These are phyloP conservation scores for Pristiophorus japonicus DNA, from an alignment of 2,113 vertebrate species.

Conservation along the genomic window DNA sequence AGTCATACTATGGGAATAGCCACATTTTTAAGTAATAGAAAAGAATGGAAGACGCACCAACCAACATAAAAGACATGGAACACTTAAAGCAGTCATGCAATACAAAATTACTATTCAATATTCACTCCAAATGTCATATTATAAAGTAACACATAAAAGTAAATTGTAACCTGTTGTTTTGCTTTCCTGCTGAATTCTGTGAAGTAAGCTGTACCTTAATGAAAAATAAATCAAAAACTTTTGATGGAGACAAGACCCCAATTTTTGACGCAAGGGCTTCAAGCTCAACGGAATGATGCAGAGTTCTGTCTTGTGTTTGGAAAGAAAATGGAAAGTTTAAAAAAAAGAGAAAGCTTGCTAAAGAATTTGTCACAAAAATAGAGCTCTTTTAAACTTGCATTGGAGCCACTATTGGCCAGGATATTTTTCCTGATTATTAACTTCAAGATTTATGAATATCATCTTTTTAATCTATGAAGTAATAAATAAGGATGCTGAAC, in stretches of 20 bases:
- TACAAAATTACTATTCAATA: not conserved
- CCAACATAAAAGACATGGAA: not conserved
- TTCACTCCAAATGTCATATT: not conserved
- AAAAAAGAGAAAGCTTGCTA: not conserved
- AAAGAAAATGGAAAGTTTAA: not conserved
- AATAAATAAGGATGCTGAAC: not conserved
- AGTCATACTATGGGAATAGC: not conserved
- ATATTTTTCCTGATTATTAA: not conserved
- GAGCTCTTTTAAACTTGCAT: not conserved
- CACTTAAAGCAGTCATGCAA: not conserved
- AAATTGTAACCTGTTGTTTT: not conserved
- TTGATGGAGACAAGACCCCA: not conserved
- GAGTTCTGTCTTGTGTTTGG: not conserved
- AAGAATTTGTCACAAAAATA: not conserved
- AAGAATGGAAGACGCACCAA: not conserved
- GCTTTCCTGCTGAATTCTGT: not conserved
- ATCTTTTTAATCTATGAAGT: not conserved
- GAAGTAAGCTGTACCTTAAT: not conserved
- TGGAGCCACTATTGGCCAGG: not conserved
- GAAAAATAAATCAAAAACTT: not conserved
- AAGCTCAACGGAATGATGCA: too few species aligned
- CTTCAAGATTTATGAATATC: not conserved
- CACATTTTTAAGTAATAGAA: not conserved
- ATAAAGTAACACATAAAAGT: not conserved
- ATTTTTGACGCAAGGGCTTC: too few species aligned